Percentiles rank a stretch among this genome's conserved stretches.
phyloP scores from a whole-genome alignment of 1,140 invertebrate species.

The Lordiphosa clarofinis region DNA sequence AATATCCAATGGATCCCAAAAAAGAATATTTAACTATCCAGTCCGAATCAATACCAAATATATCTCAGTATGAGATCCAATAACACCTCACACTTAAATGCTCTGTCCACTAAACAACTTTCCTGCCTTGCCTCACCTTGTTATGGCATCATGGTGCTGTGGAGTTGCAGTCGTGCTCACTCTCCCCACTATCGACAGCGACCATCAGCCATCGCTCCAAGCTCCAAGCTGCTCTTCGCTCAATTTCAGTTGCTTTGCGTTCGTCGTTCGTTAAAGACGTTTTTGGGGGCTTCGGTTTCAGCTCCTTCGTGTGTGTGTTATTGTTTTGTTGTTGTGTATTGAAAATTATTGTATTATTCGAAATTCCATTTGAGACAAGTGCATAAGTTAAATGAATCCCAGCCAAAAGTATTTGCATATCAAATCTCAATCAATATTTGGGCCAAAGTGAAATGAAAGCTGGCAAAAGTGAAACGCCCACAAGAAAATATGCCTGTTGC shows the following conservation, averaged over 20 bases:
- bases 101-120: too few relatives aligned
- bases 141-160: too few relatives aligned
- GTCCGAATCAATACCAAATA: too few relatives aligned
- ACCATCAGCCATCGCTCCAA: conserved; percentile 15
- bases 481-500: conserved; percentile 52
- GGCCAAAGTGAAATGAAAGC: conserved; percentile 64
- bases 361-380: conserved; percentile 9
- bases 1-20: too few relatives aligned
- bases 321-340: not conserved
- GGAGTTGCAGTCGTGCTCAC: conserved; percentile 7
- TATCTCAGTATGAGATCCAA: too few relatives aligned
- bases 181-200: conserved; percentile 25
- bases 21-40: too few relatives aligned
- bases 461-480: conserved; percentile 76
- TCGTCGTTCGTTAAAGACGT: conserved; percentile 45
- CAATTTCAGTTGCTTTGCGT: conserved; percentile 48
- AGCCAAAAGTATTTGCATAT: conserved; percentile 16
- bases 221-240: not conserved
- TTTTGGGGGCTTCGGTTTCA: conserved; percentile 19
- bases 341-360: conserved; percentile 2
- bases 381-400: conserved; percentile 25
- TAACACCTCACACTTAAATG: too few relatives aligned
- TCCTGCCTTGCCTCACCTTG: too few relatives aligned
- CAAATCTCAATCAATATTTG: conserved; percentile 4
- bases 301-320: conserved; percentile 14